Base-by-base conservation (phyloP, 2,888 invertebrate genomes). In the Heteromurus nitidus region DNA sequence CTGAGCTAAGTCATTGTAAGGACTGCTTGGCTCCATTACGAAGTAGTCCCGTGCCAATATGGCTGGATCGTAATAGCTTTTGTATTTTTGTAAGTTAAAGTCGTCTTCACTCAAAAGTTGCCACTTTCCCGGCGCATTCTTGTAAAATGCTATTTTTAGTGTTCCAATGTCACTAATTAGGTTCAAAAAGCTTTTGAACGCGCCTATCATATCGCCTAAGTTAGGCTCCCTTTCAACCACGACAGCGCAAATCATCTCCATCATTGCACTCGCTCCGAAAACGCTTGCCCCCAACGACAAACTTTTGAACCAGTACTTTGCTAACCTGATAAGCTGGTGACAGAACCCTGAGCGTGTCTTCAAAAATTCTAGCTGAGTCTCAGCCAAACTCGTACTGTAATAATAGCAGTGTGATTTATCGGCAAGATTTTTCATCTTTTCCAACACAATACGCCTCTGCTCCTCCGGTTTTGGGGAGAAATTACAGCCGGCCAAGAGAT, bases 11-110 rank as follows among this genome's bases (percentile, higher is more conserved):
- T 82, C 62, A 26, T 82, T 77, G 24, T 50, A 82, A 0, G 82
- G 77, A 73, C 77, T 82, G 2, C 72, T 64, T 20, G 82, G 77
- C 20, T 82, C 82, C 20, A 82, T 60, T 11, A 82, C 72, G 30
- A 65, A 82, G 24, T 58, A 44, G 2, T 44, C n/a, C 0, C 44
- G n/a, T 3, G 16, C 7, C 1, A 65, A 9, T 47, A 79, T 65
- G 13, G 16, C 11, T 0, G 50, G n/a, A 2, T 28, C 18, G 50
- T 73, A 73, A 47, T 58, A 36, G 7, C 16, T 53, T 13, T 72
- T 50, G 26, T 77, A 64, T 24, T 65, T 69, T 20, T 26, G 60
- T 18, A 70, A 36, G 2, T 11, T 69, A 26, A 60, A 30, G 11
- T 72, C 67, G 0, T 13, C 26, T 13, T 26, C 62, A 9, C 5